A percentile compares a stretch with the other conserved stretches of the same genome.
phyloP scores from a whole-genome alignment of 2,888 invertebrate species.

The Steinernema hermaphroditum region DNA sequence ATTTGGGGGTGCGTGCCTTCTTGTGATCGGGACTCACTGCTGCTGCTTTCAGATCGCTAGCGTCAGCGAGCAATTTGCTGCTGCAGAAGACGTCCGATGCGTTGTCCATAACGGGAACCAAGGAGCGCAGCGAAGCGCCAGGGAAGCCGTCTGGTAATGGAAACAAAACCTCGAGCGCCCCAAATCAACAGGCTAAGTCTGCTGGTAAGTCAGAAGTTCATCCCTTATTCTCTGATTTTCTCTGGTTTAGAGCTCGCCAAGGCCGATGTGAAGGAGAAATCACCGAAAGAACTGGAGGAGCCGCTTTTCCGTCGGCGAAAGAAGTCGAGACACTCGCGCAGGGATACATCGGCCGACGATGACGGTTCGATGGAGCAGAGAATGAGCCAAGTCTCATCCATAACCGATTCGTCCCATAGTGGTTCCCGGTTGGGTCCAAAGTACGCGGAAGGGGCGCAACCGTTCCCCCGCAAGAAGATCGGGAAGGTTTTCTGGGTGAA shows the following conservation, averaged over 20 bases:
- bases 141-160: neutral
- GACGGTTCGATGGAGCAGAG: neutral
- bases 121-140: constrained; percentile 12
- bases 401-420: neutral
- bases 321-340: neutral
- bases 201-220: neutral
- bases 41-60: constrained; percentile 13
- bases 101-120: neutral
- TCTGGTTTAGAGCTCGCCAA: neutral
- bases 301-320: neutral
- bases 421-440: neutral
- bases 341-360: neutral
- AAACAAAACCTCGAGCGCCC: neutral
- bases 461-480: constrained; percentile 12
- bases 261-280: neutral
- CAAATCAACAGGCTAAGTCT: neutral
- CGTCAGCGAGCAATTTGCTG: constrained; percentile 7
- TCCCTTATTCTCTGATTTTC: neutral
- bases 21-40: too few relatives aligned
- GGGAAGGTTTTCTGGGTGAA: constrained; percentile 18
- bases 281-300: neutral
- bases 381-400: neutral
- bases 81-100: constrained; percentile 13
- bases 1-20: constrained; percentile 1
- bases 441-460: constrained; percentile 12